Base-by-base conservation (phyloP, 1,140 invertebrate genomes). In the Sitobion miscanthi region DNA sequence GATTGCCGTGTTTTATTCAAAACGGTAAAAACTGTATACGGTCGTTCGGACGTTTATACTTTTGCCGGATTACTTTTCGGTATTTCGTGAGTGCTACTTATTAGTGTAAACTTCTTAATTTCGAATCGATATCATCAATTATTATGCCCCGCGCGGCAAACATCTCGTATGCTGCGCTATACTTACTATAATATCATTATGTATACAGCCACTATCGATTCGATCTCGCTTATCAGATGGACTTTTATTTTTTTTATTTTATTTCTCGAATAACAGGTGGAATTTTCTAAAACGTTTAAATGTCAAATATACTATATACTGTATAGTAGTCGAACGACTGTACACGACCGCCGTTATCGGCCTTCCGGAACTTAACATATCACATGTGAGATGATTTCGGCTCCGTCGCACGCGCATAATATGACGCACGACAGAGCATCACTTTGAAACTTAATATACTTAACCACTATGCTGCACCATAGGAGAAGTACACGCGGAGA, bases 31-130 rank as follows among this genome's bases (percentile, higher is more conserved):
- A 35, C 30, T 52, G 4, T 49, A 52, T 88, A 88, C 47, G 86
- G 86, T 88, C n/a, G 8, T 88, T 35, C 17, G 5, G 47, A n/a
- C 42, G 14, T 47, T 47, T 87, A 87, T 87, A 87, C 45, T 30
- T 87, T n/a, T 47, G 30, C 25, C 17, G 85, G 42, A 17, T 87
- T 30, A 30, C 45, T 47, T 87, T 45, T 45, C 14, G 3, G n/a
- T 35, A 35, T 49, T 21, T 11, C 9, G 42, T 9, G 42, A 49
- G 86, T 49, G 86, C 86, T 88, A 88, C 86, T 88, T 88, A 88
- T 88, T 88, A 88, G 47, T 88, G 86, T 88, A 88, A 52, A 88
- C 86, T 88, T 88, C 86, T 88, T n/a, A 88, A 88, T 88, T 88
- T 88, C 20, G 47, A 88, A 88, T 88, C 47, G 30, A 52, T 88